A percentile compares a stretch with the other conserved stretches of the same genome.
These are phyloP conservation scores for Rhegmatorhina hoffmannsi DNA, from an alignment of 2,113 vertebrate genomes.

Conservation along the genomic window DNA sequence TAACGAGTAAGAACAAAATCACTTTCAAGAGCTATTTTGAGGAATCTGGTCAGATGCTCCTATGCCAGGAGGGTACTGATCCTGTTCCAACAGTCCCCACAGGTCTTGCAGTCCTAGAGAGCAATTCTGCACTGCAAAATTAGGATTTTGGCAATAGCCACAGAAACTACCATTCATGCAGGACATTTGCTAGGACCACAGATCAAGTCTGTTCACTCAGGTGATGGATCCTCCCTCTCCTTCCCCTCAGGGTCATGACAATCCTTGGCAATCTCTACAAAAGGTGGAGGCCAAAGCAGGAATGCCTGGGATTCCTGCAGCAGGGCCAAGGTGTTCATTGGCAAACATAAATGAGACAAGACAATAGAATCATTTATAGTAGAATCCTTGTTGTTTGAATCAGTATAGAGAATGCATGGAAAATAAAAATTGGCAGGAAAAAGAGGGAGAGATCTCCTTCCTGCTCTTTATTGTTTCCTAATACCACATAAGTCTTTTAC, in stretches of 20 bases:
- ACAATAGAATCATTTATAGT: not conserved
- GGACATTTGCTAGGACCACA: not conserved
- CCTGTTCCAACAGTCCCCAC: not conserved
- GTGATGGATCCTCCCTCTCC: not conserved
- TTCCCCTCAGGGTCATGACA: not conserved
- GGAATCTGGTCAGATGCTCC: not conserved
- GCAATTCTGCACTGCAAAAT: not conserved
- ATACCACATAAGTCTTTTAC: not conserved
- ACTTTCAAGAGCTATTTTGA: not conserved
- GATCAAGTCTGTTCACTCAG: not conserved
- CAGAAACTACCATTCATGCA: not conserved
- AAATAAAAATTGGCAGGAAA: not conserved
- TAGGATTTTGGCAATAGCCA: not conserved
- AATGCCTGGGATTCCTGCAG: not conserved
- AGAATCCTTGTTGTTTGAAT: not conserved
- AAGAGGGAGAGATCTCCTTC: not conserved
- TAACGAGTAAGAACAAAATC: not conserved
- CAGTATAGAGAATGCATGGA: not conserved
- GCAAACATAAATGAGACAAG: not conserved
- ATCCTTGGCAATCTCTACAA: not conserved
- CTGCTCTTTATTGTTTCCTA: not conserved
- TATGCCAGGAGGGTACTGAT: not conserved
- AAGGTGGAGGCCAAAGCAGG: rapidly evolving
- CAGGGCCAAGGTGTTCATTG: not conserved
- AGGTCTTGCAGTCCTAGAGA: not conserved